Conservation (phyloP, 64 coral and sea anemone species). For the Stylophora pistillata region DNA sequence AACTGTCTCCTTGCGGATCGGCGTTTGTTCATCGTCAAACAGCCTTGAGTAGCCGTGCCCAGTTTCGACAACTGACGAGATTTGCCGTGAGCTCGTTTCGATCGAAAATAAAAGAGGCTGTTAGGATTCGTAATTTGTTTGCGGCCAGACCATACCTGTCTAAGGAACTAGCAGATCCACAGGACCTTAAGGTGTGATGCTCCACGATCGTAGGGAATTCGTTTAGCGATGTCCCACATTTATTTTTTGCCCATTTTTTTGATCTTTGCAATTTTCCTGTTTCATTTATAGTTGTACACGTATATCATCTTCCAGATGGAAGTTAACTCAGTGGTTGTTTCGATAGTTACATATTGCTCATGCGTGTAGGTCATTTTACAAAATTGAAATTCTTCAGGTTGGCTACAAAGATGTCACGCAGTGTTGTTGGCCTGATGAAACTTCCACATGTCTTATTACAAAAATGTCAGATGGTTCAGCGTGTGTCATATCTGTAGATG, state of each 20-base stretch:
- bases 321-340: neutral
- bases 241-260: too few species aligned
- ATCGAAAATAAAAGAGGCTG: conserved; percentile 55
- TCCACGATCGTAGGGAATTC: neutral
- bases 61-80: conserved; percentile 71
- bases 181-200: conserved; percentile 52
- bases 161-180: conserved; percentile 62
- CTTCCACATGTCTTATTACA: conserved; percentile 1
- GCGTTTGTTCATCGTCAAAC: conserved; percentile 54
- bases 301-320: too few species aligned
- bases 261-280: too few species aligned
- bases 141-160: conserved; percentile 78
- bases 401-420: conserved; percentile 19
- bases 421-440: conserved; percentile 39
- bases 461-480: conserved; percentile 14
- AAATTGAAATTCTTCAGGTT: neutral
- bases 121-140: conserved; percentile 76
- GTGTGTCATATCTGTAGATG: conserved; percentile 40
- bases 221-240: neutral
- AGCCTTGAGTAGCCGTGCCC: neutral
- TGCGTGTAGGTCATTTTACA: neutral
- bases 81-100: conserved; percentile 73
- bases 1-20: conserved; percentile 79
- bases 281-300: too few species aligned
- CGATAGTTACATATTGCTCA: neutral